Conservation (phyloP, 2,888 invertebrate species). For the Neocrepidodera transversa region DNA sequence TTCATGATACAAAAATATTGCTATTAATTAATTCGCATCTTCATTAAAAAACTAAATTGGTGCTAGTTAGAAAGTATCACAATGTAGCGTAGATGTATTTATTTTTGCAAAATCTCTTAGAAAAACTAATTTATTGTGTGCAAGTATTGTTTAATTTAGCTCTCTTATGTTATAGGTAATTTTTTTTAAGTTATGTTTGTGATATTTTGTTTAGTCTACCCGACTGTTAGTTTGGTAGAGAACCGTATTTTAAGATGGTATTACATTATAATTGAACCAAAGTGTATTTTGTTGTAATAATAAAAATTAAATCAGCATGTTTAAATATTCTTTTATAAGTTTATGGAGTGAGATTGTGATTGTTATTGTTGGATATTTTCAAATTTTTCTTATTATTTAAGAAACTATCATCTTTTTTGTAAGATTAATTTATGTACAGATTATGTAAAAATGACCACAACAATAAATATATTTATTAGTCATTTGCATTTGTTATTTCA, state of each 20-base stretch:
- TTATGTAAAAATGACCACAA: conserved; percentile 48
- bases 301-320: conserved; percentile 37
- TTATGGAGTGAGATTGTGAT: conserved; percentile 40
- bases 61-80: conserved; percentile 20
- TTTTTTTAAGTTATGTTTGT: conserved; percentile 43
- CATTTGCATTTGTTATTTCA: too few species aligned
- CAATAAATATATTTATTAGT: conserved; percentile 48
- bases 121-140: conserved; percentile 41
- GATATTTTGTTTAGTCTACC: conserved; percentile 45
- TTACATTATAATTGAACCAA: conserved; percentile 52
- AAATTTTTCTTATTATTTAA: conserved; percentile 35
- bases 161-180: conserved; percentile 40
- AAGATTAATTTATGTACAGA: conserved; percentile 47
- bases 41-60: conserved; percentile 7
- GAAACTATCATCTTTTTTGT: conserved; percentile 38
- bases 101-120: conserved; percentile 45
- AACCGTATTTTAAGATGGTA: conserved; percentile 54
- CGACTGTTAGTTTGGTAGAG: conserved; percentile 23
- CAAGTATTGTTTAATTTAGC: conserved; percentile 45
- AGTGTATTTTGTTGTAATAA: conserved; percentile 47
- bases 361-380: conserved; percentile 31
- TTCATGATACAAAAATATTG: too few species aligned
- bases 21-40: too few species aligned
- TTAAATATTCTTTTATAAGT: conserved; percentile 29
- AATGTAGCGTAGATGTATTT: conserved; percentile 39